These are phyloP conservation scores for Mylabris sibirica DNA, from an alignment of 2,888 invertebrate genomes.

Conservation along the genomic window DNA sequence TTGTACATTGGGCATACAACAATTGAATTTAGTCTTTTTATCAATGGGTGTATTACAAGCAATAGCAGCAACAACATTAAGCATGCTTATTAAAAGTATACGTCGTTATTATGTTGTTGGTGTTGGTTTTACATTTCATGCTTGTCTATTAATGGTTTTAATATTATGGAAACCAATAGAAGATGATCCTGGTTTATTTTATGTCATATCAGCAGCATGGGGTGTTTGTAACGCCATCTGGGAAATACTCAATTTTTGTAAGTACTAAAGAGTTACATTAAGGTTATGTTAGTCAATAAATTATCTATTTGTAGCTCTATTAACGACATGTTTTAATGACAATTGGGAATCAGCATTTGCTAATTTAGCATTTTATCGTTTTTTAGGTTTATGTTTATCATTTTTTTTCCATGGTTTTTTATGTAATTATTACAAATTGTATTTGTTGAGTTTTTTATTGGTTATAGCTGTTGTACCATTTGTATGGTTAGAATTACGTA, in stretches of 20 bases:
- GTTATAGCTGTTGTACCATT: conserved; percentile 65
- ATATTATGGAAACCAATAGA: conserved; percentile 82
- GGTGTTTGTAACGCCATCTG: conserved; percentile 87
- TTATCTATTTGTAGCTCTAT: conserved; percentile 54
- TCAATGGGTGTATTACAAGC: conserved; percentile 79
- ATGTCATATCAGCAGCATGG: conserved; percentile 86
- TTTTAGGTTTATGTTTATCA: conserved; percentile 69
- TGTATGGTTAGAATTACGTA: conserved; percentile 64
- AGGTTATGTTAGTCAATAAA: conserved; percentile 5
- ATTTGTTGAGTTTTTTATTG: conserved; percentile 62
- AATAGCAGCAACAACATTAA: conserved; percentile 79
- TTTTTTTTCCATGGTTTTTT: conserved; percentile 71
- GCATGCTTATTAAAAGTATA: conserved; percentile 80
- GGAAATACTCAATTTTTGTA: conserved; percentile 74
- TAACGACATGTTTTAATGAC: conserved; percentile 59
- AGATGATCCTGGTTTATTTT: conserved; percentile 82
- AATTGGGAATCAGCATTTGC: conserved; percentile 66
- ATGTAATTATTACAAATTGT: conserved; percentile 65
- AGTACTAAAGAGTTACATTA: conserved; percentile 39
- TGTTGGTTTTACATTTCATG: conserved; percentile 84
- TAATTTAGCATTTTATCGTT: conserved; percentile 63
- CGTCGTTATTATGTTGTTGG: conserved; percentile 77
- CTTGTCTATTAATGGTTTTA: conserved; percentile 77
- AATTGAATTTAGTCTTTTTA: conserved; percentile 76
- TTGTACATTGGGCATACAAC: conserved; percentile 79